phyloP scores from a whole-genome alignment of 2,797 vertebrate species.

The Parotocinclus haroldoi region DNA sequence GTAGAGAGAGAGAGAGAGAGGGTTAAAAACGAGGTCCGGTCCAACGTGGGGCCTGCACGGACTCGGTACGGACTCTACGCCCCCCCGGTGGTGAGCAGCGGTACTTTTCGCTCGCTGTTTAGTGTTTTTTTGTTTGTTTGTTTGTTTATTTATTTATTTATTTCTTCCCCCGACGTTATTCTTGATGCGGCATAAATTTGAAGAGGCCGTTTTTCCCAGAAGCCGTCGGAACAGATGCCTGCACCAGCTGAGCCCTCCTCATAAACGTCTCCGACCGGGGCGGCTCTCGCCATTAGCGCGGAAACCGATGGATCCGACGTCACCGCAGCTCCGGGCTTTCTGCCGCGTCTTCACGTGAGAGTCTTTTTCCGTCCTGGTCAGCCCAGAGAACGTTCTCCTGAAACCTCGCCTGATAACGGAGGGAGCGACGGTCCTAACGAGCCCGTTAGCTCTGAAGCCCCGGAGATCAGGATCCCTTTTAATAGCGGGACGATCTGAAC shows the following conservation, averaged over 20 bases:
- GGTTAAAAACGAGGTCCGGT: too few relatives aligned
- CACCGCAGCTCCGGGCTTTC: slow-evolving; percentile 35
- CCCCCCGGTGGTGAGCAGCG: too few relatives aligned
- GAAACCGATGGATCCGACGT: slow-evolving; percentile 33
- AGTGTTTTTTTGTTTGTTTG: too few relatives aligned
- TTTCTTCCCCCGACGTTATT: slow-evolving; percentile 15
- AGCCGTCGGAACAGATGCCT: slow-evolving; percentile 49
- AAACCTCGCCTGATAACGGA: not conserved
- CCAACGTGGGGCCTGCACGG: too few relatives aligned
- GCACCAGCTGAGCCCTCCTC: slow-evolving; percentile 50
- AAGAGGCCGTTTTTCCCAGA: slow-evolving; percentile 23
- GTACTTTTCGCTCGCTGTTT: too few relatives aligned
- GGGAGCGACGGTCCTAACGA: too few relatives aligned
- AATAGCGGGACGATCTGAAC: slow-evolving; percentile 61
- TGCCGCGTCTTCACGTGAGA: not conserved
- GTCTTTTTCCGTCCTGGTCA: not conserved
- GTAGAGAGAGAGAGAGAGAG: too few relatives aligned
- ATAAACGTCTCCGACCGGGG: slow-evolving; percentile 48
- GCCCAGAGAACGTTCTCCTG: not conserved
- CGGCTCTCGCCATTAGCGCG: slow-evolving; percentile 41
- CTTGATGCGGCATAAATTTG: slow-evolving; percentile 49
- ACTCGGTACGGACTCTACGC: too few relatives aligned
- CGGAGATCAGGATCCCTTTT: too few relatives aligned
- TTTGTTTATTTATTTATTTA: too few relatives aligned
- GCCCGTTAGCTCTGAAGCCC: too few relatives aligned